phyloP scores from a whole-genome alignment of 2,888 invertebrate species.

The Microplitis manilae region DNA sequence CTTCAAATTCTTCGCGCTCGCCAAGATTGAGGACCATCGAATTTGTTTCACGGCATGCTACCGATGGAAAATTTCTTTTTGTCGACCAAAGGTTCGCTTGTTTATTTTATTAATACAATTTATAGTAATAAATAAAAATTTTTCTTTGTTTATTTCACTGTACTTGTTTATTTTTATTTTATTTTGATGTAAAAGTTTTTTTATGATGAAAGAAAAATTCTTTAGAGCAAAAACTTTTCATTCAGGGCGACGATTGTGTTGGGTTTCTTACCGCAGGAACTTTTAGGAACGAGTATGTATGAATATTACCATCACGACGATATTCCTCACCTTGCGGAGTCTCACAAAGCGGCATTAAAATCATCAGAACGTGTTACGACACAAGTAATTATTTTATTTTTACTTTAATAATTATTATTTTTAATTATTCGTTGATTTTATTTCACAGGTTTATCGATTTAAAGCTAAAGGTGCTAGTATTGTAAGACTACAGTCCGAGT shows the following conservation, averaged over 20 bases:
- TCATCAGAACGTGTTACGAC: conserved; percentile 78
- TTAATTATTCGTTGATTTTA: neutral
- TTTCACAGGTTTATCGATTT: conserved; percentile 80
- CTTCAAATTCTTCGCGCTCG: conserved; percentile 58
- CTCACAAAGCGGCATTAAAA: conserved; percentile 86
- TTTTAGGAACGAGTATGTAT: conserved; percentile 92
- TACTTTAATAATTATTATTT: neutral
- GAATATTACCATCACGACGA: conserved; percentile 92
- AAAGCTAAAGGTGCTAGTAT: conserved; percentile 84
- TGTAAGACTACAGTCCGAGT: conserved; percentile 84
- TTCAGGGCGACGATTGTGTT: conserved; percentile 88
- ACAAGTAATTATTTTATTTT: conserved; percentile 66
- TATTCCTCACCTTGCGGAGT: conserved; percentile 83
- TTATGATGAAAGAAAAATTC: conserved; percentile 11
- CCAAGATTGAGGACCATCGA: conserved; percentile 78
- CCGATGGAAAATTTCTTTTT: conserved; percentile 93
- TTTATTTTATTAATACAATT: neutral
- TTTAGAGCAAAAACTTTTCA: conserved; percentile 40
- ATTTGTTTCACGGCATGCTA: conserved; percentile 88
- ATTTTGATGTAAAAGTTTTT: conserved; percentile 5
- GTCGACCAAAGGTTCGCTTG: conserved; percentile 88
- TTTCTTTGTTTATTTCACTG: neutral
- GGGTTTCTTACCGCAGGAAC: conserved; percentile 93
- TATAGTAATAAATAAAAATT: neutral
- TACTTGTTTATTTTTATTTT: conserved; percentile 1